These are phyloP conservation scores for Leptinotarsa peninsularis DNA, from an alignment of 2,888 invertebrate genomes.

Conservation along the genomic window DNA sequence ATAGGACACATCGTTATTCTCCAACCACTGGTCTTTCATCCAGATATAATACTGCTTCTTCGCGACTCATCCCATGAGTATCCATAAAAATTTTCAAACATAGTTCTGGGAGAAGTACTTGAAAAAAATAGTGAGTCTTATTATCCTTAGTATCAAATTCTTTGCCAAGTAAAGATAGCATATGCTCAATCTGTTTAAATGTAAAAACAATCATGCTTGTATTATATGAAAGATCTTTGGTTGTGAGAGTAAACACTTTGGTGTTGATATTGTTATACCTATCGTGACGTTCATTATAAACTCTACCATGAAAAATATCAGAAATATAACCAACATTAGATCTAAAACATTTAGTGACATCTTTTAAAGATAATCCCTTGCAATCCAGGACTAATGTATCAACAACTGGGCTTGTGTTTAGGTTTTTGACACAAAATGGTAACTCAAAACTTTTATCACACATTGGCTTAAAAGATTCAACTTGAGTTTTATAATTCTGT, in stretches of 20 bases:
- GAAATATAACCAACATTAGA: conserved; percentile 41
- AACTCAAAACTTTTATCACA: conserved; percentile 37
- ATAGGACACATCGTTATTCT: not conserved
- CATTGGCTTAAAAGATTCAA: conserved; percentile 42
- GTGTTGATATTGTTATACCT: conserved; percentile 33
- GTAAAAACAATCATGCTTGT: conserved; percentile 57
- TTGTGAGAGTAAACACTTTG: conserved; percentile 33
- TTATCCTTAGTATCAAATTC: conserved; percentile 52
- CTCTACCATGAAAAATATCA: conserved; percentile 47
- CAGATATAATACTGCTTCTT: conserved; percentile 54
- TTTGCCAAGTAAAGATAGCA: conserved; percentile 51
- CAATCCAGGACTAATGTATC: conserved; percentile 44
- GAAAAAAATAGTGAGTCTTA: conserved; percentile 57
- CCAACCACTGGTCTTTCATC: conserved; percentile 49
- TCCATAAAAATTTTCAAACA: conserved; percentile 61
- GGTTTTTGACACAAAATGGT: conserved; percentile 30
- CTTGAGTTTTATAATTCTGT: conserved; percentile 39
- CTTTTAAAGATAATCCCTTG: conserved; percentile 46
- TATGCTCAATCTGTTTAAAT: conserved; percentile 54
- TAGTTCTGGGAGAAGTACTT: conserved; percentile 59
- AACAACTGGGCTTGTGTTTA: conserved; percentile 18
- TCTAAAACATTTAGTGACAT: conserved; percentile 47
- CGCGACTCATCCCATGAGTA: conserved; percentile 51
- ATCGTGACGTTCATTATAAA: conserved; percentile 46
- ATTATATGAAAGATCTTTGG: conserved; percentile 54